These are phyloP conservation scores for Augochlorella aurata DNA, from an alignment of 2,888 invertebrate genomes.

Conservation along the genomic window DNA sequence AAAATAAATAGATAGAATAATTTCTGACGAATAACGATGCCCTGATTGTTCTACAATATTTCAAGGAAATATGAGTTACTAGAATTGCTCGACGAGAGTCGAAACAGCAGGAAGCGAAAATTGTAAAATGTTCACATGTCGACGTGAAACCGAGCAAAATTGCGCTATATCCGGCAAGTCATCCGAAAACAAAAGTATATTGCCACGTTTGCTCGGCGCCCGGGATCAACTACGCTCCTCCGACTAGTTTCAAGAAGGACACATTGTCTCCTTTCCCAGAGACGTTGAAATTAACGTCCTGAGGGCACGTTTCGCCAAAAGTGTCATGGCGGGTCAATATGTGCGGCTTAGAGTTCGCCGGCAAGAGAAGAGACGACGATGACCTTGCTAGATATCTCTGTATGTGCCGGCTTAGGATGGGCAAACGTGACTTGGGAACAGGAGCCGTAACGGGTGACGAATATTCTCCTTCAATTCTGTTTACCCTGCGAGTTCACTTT, in stretches of 20 bases:
- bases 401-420: slow-evolving; percentile 14
- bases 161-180: neutral
- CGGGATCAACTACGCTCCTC: neutral
- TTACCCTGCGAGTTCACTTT: slow-evolving; percentile 9
- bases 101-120: neutral
- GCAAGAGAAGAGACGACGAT: neutral
- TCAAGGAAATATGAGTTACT: neutral
- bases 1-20: too few species aligned
- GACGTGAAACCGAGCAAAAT: neutral
- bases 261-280: slow-evolving; percentile 13
- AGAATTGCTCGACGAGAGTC: neutral
- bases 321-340: slow-evolving; percentile 29
- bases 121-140: neutral
- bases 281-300: slow-evolving; percentile 28
- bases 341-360: slow-evolving; percentile 27
- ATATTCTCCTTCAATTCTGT: slow-evolving; percentile 15
- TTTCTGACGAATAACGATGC: too few species aligned
- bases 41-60: too few species aligned
- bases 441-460: neutral
- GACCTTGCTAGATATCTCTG: slow-evolving; percentile 8
- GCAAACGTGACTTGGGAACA: slow-evolving; percentile 21
- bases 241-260: neutral
- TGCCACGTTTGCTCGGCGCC: slow-evolving; percentile 8
- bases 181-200: slow-evolving; percentile 28
- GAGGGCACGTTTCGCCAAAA: slow-evolving; percentile 17